phyloP scores from a whole-genome alignment of 2,888 invertebrate species.

The Pediacus dermestoides region DNA sequence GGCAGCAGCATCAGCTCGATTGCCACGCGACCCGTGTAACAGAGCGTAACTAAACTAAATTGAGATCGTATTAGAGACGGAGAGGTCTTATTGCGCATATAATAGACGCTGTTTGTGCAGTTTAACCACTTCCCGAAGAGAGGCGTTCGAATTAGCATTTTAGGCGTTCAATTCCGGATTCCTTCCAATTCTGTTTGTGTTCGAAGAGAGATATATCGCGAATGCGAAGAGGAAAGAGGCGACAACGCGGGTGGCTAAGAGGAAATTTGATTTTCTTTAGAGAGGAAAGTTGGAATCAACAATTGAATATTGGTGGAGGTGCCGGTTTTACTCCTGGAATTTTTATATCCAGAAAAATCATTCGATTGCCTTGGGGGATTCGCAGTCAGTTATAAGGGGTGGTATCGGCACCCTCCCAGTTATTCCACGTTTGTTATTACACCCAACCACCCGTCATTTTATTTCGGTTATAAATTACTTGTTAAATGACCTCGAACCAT shows the following conservation, averaged over 20 bases:
- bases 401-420: too few relatives aligned
- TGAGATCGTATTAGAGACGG: conserved; percentile 53
- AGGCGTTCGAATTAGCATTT: conserved; percentile 50
- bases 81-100: conserved; percentile 53
- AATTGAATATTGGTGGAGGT: too few relatives aligned
- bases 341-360: too few relatives aligned
- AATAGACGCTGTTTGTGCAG: conserved; percentile 54
- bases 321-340: too few relatives aligned
- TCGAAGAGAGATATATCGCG: conserved; percentile 27
- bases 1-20: conserved; percentile 52
- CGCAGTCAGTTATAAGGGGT: too few relatives aligned
- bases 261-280: too few relatives aligned
- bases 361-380: too few relatives aligned
- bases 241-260: too few relatives aligned
- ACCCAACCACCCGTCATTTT: conserved; percentile 36
- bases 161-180: conserved; percentile 47
- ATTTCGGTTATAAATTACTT: conserved; percentile 38
- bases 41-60: conserved; percentile 55
- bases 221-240: too few relatives aligned
- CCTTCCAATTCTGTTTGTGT: conserved; percentile 42
- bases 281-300: too few relatives aligned
- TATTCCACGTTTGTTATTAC: too few relatives aligned
- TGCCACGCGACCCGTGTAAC: conserved; percentile 53
- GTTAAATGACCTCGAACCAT: conserved; percentile 40
- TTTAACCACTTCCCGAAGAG: conserved; percentile 52